Conservation (phyloP, 1,140 invertebrate species). For the Dryas iulia region DNA sequence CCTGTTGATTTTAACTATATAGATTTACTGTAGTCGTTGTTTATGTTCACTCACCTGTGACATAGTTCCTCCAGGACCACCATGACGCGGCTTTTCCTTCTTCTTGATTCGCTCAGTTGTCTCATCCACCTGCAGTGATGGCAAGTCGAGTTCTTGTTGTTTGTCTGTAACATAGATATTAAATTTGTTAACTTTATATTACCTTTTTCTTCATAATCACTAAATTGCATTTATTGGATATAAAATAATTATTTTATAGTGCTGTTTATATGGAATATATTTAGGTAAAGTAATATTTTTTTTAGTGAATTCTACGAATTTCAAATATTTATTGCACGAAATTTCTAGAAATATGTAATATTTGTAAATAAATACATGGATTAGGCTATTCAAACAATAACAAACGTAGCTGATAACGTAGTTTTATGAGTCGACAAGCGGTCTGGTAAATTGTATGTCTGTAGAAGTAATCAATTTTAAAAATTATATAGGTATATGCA, state of each 20-base stretch:
- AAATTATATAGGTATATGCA: neutral
- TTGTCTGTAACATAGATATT: slow-evolving; percentile 87
- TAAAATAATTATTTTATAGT: no score
- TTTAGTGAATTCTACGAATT: no score
- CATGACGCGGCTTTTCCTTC: slow-evolving; percentile 83
- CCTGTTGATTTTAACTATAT: neutral
- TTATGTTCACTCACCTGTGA: slow-evolving; percentile 65
- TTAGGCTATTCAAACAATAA: neutral
- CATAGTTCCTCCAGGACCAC: slow-evolving; percentile 70
- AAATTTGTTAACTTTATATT: neutral
- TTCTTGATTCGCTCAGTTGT: slow-evolving; percentile 81
- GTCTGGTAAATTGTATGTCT: slow-evolving; percentile 16
- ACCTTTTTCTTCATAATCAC: neutral
- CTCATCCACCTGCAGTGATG: slow-evolving; percentile 91
- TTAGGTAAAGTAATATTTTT: no score
- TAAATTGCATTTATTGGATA: neutral
- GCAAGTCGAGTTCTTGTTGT: slow-evolving; percentile 96
- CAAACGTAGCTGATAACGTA: slow-evolving; percentile 14
- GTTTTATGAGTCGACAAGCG: neutral
- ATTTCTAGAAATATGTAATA: neutral
- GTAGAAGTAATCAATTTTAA: neutral
- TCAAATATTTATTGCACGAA: no score
- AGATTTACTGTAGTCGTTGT: neutral
- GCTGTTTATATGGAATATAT: no score
- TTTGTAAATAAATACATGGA: neutral